A percentile compares a stretch with the other conserved stretches of the same genome.
Conservation (phyloP, 2,888 invertebrate genomes). For the Hypsopygia costalis region DNA sequence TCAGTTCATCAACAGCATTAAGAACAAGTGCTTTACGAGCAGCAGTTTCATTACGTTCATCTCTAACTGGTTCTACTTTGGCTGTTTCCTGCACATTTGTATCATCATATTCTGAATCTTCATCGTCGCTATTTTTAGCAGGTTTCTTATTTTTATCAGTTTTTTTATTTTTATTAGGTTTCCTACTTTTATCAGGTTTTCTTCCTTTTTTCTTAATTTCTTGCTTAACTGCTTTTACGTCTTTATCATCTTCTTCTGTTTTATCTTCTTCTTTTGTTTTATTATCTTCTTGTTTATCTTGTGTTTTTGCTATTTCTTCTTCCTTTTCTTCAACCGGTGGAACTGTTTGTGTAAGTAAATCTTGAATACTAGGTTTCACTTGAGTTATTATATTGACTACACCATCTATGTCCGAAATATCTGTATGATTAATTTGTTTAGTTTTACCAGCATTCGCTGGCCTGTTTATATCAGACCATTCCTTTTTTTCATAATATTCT, state of each 20-base stretch:
- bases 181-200: conserved; percentile 11
- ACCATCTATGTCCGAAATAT: conserved; percentile 58
- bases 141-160: conserved; percentile 8
- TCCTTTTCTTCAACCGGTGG: neutral
- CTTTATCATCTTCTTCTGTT: conserved; percentile 18
- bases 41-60: conserved; percentile 52
- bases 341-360: conserved; percentile 13
- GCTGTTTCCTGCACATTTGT: conserved; percentile 26
- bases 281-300: no score
- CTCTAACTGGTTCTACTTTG: conserved; percentile 30
- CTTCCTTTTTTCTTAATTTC: conserved; percentile 9
- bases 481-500: conserved; percentile 65
- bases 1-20: conserved; percentile 59
- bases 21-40: conserved; percentile 57
- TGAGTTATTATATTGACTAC: conserved; percentile 55
- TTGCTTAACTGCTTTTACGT: conserved; percentile 11
- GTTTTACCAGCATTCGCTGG: conserved; percentile 24
- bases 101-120: conserved; percentile 32
- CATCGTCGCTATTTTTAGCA: conserved; percentile 32
- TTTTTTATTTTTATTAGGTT: conserved; percentile 21
- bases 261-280: conserved; percentile 5
- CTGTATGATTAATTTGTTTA: conserved; percentile 32
- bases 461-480: conserved; percentile 58
- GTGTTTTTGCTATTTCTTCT: neutral
- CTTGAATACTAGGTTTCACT: conserved; percentile 24